Percentiles rank a stretch among this genome's conserved stretches.
Evolutionary conservation across 2,113 vertebrate species (phyloP).

Genomic region (Apistogramma diplotaenia): DNA sequence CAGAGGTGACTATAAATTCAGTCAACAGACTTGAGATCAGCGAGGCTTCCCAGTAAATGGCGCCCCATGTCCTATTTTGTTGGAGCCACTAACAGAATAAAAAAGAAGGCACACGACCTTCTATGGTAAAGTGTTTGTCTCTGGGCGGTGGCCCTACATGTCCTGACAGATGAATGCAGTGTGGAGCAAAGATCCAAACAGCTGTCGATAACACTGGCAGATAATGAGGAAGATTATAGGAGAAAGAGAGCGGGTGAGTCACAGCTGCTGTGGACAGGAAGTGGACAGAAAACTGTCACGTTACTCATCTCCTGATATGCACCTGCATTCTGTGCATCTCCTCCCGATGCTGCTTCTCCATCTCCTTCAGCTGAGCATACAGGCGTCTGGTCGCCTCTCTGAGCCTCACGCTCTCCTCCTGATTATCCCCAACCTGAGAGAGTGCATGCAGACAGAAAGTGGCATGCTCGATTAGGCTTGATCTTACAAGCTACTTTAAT

Average conservation of each 20-base stretch:
- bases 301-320: constrained; percentile 29
- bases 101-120: neutral
- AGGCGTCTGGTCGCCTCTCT: constrained; percentile 76
- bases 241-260: constrained; percentile 38
- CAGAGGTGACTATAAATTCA: neutral
- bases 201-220: neutral
- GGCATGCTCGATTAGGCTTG: constrained; percentile 30
- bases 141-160: constrained; percentile 1
- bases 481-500: constrained; percentile 6
- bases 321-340: constrained; percentile 83
- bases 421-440: constrained; percentile 60
- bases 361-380: constrained; percentile 79
- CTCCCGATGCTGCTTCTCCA: constrained; percentile 79
- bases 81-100: neutral
- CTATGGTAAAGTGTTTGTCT: neutral
- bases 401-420: constrained; percentile 72
- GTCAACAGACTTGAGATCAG: neutral
- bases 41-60: neutral
- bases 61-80: neutral
- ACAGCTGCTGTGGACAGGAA: constrained; percentile 33
- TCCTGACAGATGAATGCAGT: neutral
- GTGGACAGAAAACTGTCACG: constrained; percentile 15
- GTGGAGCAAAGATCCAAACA: neutral
- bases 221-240: constrained; percentile 32
- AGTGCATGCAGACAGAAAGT: neutral